These are phyloP conservation scores for Sarcoramphus papa DNA, from an alignment of 2,797 vertebrate species.

Conservation along the genomic window DNA sequence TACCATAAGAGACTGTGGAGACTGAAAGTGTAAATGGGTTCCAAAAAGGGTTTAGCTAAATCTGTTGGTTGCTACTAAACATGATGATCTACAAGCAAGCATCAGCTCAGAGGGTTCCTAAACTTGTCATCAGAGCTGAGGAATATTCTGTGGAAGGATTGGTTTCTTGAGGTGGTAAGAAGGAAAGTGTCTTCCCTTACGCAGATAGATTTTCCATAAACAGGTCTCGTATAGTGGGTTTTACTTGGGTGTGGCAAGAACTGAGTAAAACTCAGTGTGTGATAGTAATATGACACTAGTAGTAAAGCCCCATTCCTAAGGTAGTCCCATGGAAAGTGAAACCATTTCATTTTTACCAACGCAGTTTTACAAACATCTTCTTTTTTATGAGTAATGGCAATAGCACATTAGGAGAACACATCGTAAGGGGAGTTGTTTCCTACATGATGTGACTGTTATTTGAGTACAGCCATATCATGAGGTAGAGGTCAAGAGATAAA, in stretches of 20 bases:
- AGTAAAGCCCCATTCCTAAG: background rate
- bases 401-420: background rate
- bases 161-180: background rate
- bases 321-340: background rate
- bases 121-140: background rate
- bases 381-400: background rate
- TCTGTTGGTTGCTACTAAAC: background rate
- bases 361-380: background rate
- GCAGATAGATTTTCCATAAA: background rate
- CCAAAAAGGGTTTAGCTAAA: background rate
- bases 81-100: background rate
- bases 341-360: background rate
- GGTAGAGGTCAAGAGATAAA: background rate
- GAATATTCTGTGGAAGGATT: background rate
- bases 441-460: background rate
- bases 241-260: background rate
- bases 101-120: background rate
- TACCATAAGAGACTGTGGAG: background rate
- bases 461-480: background rate
- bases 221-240: accelerated
- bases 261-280: background rate
- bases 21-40: background rate
- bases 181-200: background rate
- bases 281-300: background rate
- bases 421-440: background rate